Evolutionary conservation across 2,113 vertebrate genomes (phyloP).

Genomic region (Alouatta palliata): DNA sequence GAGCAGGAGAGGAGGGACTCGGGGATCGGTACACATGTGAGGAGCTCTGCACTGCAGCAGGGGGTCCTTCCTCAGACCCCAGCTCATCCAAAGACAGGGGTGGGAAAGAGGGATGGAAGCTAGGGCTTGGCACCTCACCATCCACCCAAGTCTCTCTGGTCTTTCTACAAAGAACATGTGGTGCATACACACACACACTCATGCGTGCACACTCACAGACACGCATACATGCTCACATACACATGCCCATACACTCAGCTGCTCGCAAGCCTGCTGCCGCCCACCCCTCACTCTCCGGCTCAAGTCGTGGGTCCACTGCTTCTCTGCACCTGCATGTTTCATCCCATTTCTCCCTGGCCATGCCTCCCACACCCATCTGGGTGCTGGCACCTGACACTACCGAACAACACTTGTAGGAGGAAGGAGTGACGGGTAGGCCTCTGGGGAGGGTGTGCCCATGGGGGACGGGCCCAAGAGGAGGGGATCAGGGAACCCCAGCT

Average conservation of each 20-base stretch:
- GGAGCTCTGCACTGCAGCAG: background rate
- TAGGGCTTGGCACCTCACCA: too few species aligned
- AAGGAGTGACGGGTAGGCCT: too few species aligned
- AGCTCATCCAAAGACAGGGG: background rate
- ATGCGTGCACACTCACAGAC: too few species aligned
- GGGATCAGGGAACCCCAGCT: background rate
- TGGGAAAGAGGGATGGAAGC: background rate
- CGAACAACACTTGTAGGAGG: background rate
- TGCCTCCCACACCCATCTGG: background rate
- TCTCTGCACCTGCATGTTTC: background rate
- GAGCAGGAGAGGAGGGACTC: background rate
- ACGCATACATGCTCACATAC: fast-evolving
- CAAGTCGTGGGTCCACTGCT: background rate
- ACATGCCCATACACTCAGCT: background rate
- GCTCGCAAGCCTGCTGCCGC: background rate
- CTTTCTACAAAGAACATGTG: fast-evolving
- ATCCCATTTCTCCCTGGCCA: background rate
- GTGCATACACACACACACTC: fast-evolving
- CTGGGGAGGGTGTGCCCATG: background rate
- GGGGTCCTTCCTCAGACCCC: background rate
- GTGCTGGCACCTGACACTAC: background rate
- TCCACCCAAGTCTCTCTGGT: background rate
- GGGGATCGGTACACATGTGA: fast-evolving
- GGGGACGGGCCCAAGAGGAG: background rate
- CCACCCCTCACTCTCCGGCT: background rate